Percentiles rank a stretch among this genome's conserved stretches.
Evolutionary conservation across 2,888 invertebrate genomes (phyloP).

Genomic region (Diarsia dahlii): DNA sequence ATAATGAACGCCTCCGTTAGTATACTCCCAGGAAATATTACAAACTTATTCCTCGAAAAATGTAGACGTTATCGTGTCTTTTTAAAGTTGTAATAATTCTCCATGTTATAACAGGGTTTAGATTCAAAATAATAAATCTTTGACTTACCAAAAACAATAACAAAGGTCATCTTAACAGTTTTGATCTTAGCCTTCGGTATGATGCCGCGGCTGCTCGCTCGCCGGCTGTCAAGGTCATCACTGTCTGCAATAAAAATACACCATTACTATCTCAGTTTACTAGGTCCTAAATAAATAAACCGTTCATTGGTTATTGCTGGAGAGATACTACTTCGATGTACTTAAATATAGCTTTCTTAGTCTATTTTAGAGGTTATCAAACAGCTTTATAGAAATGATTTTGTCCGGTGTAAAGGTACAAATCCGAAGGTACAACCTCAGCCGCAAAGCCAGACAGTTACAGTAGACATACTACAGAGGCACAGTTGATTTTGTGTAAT

Average conservation of each 20-base stretch:
- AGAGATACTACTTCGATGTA: neutral
- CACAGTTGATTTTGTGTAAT: neutral
- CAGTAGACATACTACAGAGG: no score
- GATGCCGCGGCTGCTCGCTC: constrained; percentile 97
- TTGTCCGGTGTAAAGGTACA: neutral
- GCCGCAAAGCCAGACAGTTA: neutral
- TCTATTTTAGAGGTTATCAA: neutral
- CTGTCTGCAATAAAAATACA: constrained; percentile 77
- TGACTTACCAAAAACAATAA: constrained; percentile 97
- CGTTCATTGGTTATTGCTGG: neutral
- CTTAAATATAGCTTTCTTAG: neutral
- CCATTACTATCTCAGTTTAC: constrained; percentile 9
- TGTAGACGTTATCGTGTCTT: no score
- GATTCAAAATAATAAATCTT: neutral
- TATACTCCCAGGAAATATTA: neutral
- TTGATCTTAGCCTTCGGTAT: constrained; percentile 99
- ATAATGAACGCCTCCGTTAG: neutral
- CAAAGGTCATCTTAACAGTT: constrained; percentile 99
- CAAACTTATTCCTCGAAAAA: neutral
- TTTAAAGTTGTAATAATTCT: no score
- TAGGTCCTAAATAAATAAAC: neutral
- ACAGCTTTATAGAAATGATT: neutral
- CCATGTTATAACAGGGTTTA: no score
- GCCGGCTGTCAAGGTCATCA: constrained; percentile 90
- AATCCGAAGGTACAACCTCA: neutral